These are phyloP conservation scores for Apomyelois bistriatella DNA, from an alignment of 2,888 invertebrate species.

Conservation along the genomic window DNA sequence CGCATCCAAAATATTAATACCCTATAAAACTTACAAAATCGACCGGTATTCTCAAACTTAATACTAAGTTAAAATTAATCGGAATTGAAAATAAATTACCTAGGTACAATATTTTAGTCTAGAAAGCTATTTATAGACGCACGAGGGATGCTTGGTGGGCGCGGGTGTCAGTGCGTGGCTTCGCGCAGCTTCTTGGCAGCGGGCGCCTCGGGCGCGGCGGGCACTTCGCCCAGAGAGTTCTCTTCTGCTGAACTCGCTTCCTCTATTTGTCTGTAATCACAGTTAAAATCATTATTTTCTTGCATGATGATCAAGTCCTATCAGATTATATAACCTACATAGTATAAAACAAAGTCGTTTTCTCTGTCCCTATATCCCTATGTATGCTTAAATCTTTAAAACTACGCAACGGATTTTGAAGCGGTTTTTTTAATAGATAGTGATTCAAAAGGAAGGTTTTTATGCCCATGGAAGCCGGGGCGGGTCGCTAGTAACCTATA, in stretches of 20 bases:
- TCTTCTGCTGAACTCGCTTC: constrained; percentile 78
- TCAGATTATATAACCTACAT: too few relatives aligned
- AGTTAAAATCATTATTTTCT: not conserved
- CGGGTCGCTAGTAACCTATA: too few relatives aligned
- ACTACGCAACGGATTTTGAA: too few relatives aligned
- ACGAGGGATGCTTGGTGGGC: constrained; percentile 60
- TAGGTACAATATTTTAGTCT: constrained; percentile 80
- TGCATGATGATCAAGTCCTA: not conserved
- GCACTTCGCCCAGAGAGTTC: constrained; percentile 71
- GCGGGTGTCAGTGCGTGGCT: constrained; percentile 71
- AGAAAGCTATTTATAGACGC: constrained; percentile 76
- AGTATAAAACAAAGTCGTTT: too few relatives aligned
- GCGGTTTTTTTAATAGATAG: too few relatives aligned
- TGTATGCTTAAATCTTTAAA: too few relatives aligned
- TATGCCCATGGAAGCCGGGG: too few relatives aligned
- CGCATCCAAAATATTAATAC: constrained; percentile 67
- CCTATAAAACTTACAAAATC: constrained; percentile 81
- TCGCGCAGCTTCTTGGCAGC: constrained; percentile 71
- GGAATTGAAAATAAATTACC: constrained; percentile 82
- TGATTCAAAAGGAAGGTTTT: too few relatives aligned
- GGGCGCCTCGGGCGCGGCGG: constrained; percentile 55
- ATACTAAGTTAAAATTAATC: constrained; percentile 78
- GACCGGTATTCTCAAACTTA: constrained; percentile 76
- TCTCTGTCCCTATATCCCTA: too few relatives aligned
- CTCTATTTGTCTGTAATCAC: constrained; percentile 62